Evolutionary conservation across 2,797 vertebrate genomes (phyloP).

Genomic region (Silurus lanzhouensis): DNA sequence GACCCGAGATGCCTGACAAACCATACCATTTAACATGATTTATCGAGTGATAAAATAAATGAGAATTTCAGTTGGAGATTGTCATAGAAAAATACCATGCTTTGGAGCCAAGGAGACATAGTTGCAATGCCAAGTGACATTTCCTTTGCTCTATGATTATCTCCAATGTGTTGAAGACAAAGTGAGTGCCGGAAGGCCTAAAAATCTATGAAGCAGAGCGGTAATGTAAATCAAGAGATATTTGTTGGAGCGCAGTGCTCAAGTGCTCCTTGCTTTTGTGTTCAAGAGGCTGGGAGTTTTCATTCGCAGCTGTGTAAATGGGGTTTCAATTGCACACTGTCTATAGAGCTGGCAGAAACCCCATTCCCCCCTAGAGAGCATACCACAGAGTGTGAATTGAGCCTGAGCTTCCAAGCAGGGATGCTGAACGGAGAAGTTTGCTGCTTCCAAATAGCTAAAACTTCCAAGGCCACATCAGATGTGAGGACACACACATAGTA

Average conservation of each 20-base stretch:
- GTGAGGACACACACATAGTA: neutral
- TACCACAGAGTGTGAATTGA: constrained; percentile 36
- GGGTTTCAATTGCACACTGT: constrained; percentile 39
- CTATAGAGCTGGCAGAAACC: constrained; percentile 38
- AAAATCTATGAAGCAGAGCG: constrained; percentile 40
- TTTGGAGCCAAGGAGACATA: constrained; percentile 25
- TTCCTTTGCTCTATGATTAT: constrained; percentile 40
- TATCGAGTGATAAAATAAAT: constrained; percentile 37
- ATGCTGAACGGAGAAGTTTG: constrained; percentile 31
- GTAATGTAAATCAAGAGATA: constrained; percentile 45
- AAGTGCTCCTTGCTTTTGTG: constrained; percentile 53
- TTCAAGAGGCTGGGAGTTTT: constrained; percentile 45
- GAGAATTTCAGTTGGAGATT: constrained; percentile 33
- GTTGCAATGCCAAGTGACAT: constrained; percentile 26
- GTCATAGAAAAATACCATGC: constrained; percentile 18
- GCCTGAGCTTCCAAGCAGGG: constrained; percentile 32
- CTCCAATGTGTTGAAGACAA: constrained; percentile 26
- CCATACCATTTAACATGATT: constrained; percentile 22
- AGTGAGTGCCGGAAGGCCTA: constrained; percentile 29
- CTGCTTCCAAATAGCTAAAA: constrained; percentile 34
- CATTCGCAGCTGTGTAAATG: constrained; percentile 44
- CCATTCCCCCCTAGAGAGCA: constrained; percentile 25
- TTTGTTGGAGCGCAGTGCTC: constrained; percentile 48
- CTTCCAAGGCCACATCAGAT: constrained; percentile 47
- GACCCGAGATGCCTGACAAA: constrained; percentile 34